These are phyloP conservation scores for Pandemis heparana DNA, from an alignment of 2,888 invertebrate genomes.

Conservation along the genomic window DNA sequence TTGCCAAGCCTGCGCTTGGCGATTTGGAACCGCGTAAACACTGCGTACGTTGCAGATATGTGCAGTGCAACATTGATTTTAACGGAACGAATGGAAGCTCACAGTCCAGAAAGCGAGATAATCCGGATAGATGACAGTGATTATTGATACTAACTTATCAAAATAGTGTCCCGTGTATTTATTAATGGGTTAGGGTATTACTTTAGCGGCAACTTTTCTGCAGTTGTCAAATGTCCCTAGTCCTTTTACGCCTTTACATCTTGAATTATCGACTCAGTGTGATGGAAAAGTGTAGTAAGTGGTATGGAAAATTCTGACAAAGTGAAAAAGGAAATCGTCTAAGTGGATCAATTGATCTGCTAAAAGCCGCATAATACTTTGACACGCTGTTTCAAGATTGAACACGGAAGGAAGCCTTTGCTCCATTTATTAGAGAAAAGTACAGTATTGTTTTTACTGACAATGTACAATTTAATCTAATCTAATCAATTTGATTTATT, in stretches of 20 bases:
- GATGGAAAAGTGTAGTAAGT: constrained; percentile 10
- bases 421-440: background rate
- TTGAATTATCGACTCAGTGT: background rate
- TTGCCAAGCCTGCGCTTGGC: constrained; percentile 8
- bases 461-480: too few relatives aligned
- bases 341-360: constrained; percentile 7
- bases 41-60: background rate
- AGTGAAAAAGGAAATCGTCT: constrained; percentile 12
- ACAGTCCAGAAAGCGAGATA: background rate
- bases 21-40: constrained; percentile 16
- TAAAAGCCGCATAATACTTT: background rate
- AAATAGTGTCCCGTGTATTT: too few relatives aligned
- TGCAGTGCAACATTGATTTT: constrained; percentile 1
- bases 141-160: too few relatives aligned
- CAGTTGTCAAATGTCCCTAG: background rate
- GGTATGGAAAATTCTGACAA: constrained; percentile 19
- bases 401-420: background rate
- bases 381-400: background rate
- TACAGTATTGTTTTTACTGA: background rate
- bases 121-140: background rate
- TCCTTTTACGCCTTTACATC: background rate
- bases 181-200: background rate
- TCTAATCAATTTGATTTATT: too few relatives aligned
- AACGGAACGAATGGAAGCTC: background rate
- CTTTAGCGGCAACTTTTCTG: background rate